phyloP scores from a whole-genome alignment of 1,140 invertebrate genomes.

The Amphibalanus amphitrite region DNA sequence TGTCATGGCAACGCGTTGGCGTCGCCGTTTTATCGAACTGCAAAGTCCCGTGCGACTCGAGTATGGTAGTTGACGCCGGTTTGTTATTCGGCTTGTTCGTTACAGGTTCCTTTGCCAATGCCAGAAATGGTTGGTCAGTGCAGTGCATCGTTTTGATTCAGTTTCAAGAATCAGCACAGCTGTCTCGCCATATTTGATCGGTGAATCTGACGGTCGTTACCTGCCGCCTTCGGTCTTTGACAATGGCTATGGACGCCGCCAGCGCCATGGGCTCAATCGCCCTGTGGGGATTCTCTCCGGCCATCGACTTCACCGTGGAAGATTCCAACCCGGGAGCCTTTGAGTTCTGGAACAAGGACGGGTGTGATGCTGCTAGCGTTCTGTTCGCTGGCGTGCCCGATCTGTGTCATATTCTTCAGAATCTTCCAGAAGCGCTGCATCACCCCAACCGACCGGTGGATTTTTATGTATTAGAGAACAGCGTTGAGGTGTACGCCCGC shows the following conservation, averaged over 20 bases:
- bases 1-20: neutral
- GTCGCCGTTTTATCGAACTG: neutral
- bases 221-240: no score
- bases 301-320: neutral
- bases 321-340: neutral
- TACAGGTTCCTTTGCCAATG: no score
- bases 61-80: no score
- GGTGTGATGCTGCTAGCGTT: neutral
- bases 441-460: neutral
- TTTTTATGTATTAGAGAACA: slow-evolving; percentile 44
- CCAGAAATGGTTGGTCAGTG: no score
- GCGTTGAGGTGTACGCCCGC: slow-evolving; percentile 53
- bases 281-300: neutral
- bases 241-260: neutral
- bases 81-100: no score
- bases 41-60: no score
- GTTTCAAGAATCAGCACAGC: no score
- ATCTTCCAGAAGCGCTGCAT: neutral
- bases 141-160: no score
- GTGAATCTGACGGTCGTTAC: no score
- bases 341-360: neutral
- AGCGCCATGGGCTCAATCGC: neutral
- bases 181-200: no score
- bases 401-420: neutral
- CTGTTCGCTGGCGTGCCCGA: neutral